These are phyloP conservation scores for Columbina picui DNA, from an alignment of 2,113 vertebrate genomes.

Conservation along the genomic window DNA sequence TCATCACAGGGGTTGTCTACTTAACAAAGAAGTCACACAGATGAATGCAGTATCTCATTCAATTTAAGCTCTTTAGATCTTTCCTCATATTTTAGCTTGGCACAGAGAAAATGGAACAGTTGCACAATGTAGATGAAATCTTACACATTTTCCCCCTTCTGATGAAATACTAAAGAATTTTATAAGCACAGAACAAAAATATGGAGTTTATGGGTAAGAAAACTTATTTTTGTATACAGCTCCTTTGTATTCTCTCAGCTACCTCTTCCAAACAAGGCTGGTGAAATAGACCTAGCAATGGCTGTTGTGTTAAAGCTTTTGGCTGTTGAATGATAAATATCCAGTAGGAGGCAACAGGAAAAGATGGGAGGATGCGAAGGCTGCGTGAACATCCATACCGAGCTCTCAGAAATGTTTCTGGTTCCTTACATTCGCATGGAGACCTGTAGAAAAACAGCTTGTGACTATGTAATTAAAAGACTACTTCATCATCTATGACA, in stretches of 20 bases:
- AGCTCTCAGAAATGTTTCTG: background rate
- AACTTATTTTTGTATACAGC: background rate
- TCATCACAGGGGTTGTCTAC: background rate
- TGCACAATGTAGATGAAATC: background rate
- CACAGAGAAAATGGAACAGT: background rate
- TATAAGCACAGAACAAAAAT: background rate
- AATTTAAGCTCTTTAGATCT: slow-evolving; percentile 18
- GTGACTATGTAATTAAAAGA: background rate
- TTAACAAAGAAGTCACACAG: background rate
- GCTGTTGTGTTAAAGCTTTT: background rate
- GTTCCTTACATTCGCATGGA: background rate
- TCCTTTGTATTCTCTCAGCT: background rate
- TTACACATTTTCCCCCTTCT: background rate
- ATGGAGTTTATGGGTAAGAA: background rate
- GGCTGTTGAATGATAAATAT: background rate
- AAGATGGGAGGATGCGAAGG: background rate
- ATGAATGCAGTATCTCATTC: background rate
- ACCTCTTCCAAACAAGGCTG: background rate
- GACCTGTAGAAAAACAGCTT: background rate
- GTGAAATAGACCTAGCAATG: background rate
- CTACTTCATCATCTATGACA: background rate
- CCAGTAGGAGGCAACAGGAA: background rate
- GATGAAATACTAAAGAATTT: background rate
- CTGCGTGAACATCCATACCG: background rate
- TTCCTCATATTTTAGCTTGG: background rate